Base-by-base conservation (phyloP, 2,797 vertebrate genomes). In the Allobates femoralis region DNA sequence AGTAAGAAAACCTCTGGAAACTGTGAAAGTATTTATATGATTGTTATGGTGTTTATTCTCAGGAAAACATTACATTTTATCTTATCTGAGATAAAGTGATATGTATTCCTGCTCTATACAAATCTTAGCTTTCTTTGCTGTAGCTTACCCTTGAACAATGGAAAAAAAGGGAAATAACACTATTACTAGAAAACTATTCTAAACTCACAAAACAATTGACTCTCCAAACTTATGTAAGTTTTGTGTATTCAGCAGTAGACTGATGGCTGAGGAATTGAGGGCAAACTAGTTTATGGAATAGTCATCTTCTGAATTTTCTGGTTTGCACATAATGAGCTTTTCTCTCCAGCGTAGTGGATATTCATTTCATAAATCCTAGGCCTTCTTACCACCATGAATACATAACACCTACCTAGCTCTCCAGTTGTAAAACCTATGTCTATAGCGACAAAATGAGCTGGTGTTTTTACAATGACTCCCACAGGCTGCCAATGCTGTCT, bases 141-240 rank as follows among this genome's bases (percentile, higher is more conserved):
- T n/a, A 6, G 41, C 37, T 66, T 77, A 66, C 58, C 37, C 56
- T 76, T 73, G 80, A 55, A 62, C 67, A 73, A 34, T 58, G 30
- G 32, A 79, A 86, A n/a, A 5, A 86, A 81, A 51, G 37, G 41
- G 34, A 86, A 73, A 60, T 28, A 73, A 58, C 60, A 78, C 71
- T 75, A 75, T 79, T 62, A 60, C 55, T 85, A 46, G 53, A 80
- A 77, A 85, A 71, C 84, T 23, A 85, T 79, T 86, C 46, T 51
- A 46, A 69, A 73, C 32, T n/a, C 50, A 85, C 76, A 85, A 28
- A 73, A 80, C 56, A 80, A 85, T 80, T 73, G 51, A 51, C 8
- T 69, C 28, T 74, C 19, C 55, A 58, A 85, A 60, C 55, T 23
- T 85, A 79, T 37, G 55, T 64, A 34, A n/a, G 51, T 71, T 32